Percentiles rank a stretch among this genome's conserved stretches.
These are phyloP conservation scores for Myzus persicae DNA, from an alignment of 1,140 invertebrate genomes.

Conservation along the genomic window DNA sequence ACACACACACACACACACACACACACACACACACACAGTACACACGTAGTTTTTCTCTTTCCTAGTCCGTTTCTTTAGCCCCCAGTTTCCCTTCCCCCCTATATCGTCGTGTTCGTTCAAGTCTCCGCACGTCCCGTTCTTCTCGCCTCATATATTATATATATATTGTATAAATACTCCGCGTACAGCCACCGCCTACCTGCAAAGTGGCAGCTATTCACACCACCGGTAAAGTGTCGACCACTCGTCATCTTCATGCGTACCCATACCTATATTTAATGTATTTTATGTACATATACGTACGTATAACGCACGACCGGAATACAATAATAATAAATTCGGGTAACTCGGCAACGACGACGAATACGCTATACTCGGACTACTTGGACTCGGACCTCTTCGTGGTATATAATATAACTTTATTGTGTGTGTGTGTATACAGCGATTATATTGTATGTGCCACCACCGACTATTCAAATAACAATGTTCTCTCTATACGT, in stretches of 20 bases:
- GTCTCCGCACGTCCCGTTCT: constrained; percentile 32
- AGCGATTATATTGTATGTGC: neutral
- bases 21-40: neutral
- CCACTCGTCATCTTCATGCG: constrained; percentile 26
- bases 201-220: constrained; percentile 53
- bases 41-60: neutral
- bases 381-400: neutral
- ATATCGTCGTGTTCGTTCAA: neutral
- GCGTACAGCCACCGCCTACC: neutral
- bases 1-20: neutral
- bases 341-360: constrained; percentile 25
- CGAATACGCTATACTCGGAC: neutral
- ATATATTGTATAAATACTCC: neutral
- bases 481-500: neutral
- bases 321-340: constrained; percentile 29
- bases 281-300: neutral
- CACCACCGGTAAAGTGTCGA: constrained; percentile 37
- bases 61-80: neutral
- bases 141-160: no score
- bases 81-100: neutral
- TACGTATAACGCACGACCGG: neutral
- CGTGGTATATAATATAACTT: neutral
- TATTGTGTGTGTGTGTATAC: neutral
- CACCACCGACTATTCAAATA: neutral
- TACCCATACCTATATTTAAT: neutral